Conservation (phyloP, 2,113 vertebrate species). For the Rhizomys pruinosus region DNA sequence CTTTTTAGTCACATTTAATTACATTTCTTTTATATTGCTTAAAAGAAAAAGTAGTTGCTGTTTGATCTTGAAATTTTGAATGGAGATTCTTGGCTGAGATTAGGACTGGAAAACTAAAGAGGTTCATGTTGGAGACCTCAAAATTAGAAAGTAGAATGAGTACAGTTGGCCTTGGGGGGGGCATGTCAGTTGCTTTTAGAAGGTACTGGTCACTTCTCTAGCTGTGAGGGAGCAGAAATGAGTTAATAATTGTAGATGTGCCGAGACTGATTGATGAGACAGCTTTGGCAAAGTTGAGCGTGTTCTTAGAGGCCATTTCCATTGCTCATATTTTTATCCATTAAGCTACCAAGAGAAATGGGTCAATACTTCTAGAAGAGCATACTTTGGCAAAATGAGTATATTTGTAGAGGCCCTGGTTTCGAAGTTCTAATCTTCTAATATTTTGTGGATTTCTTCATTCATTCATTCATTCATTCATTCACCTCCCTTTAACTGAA, state of each 20-base stretch:
- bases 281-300: constrained; percentile 45
- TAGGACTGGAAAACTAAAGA: constrained; percentile 1
- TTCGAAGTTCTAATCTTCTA: constrained; percentile 43
- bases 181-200: constrained; percentile 27
- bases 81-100: constrained; percentile 15
- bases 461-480: constrained; percentile 31
- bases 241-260: constrained; percentile 51
- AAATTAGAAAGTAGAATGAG: not conserved
- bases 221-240: constrained; percentile 29
- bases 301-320: constrained; percentile 60
- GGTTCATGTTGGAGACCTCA: not conserved
- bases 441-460: constrained; percentile 23
- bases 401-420: constrained; percentile 47
- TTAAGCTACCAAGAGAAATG: constrained; percentile 58
- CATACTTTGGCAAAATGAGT: constrained; percentile 34
- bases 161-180: no score
- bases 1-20: not conserved
- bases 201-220: not conserved
- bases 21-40: not conserved
- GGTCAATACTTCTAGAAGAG: constrained; percentile 59
- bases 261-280: constrained; percentile 29
- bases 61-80: constrained; percentile 41
- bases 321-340: constrained; percentile 31
- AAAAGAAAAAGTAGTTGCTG: not conserved
- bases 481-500: not conserved